These are phyloP conservation scores for Oceanodroma tethys DNA, from an alignment of 2,113 vertebrate genomes.

Conservation along the genomic window DNA sequence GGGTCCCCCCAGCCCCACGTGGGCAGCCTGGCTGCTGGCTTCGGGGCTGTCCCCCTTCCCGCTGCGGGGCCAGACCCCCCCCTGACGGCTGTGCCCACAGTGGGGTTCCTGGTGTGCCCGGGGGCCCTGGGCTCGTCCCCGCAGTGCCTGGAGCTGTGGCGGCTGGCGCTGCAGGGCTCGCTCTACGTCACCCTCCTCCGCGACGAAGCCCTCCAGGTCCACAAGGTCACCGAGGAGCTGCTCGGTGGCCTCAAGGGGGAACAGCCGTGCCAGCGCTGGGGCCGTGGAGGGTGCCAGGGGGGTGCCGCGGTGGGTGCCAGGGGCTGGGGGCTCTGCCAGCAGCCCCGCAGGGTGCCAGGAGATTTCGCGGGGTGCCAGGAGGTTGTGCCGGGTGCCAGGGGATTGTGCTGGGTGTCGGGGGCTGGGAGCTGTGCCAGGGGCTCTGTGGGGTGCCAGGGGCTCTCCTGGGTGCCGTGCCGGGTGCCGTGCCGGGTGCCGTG, in stretches of 20 bases:
- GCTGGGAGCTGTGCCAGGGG: not conserved
- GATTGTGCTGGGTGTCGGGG: not conserved
- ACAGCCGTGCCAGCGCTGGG: not conserved
- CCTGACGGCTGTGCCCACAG: conserved; percentile 38
- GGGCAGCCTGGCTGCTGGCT: not conserved
- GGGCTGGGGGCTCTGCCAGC: not conserved
- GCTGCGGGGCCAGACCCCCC: not conserved
- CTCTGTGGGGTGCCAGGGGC: not conserved
- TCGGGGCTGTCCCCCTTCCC: accelerated
- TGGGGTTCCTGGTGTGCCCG: conserved; percentile 91
- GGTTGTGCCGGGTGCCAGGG: not conserved
- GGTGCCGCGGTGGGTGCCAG: not conserved
- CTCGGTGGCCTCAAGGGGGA: conserved; percentile 86
- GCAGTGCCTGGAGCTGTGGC: conserved; percentile 86
- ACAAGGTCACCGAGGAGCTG: conserved; percentile 87
- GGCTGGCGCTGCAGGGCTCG: conserved; percentile 84
- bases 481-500: not conserved
- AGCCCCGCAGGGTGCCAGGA: not conserved
- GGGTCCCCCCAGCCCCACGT: not conserved
- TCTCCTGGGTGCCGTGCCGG: not conserved
- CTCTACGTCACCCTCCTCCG: conserved; percentile 83
- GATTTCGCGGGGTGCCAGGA: not conserved
- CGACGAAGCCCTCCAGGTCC: conserved; percentile 85
- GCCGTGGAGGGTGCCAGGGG: not conserved
- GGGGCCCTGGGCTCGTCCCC: conserved; percentile 78